These are phyloP conservation scores for Nannoperca australis DNA, from an alignment of 2,797 vertebrate genomes.

Conservation along the genomic window DNA sequence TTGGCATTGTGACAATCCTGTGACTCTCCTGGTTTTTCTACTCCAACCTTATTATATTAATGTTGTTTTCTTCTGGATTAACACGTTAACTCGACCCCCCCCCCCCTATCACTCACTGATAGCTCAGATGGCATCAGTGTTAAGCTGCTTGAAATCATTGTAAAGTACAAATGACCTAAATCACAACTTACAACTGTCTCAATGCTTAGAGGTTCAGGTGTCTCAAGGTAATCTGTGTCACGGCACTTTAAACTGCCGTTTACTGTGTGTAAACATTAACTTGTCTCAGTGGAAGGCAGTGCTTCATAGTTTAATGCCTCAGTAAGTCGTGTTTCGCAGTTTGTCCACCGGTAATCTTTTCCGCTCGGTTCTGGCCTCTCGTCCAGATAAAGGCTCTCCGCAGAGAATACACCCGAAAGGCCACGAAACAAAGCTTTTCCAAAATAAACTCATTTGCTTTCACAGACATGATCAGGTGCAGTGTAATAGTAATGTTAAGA, in stretches of 20 bases:
- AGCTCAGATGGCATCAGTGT: too few relatives aligned
- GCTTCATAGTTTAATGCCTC: conserved; percentile 32
- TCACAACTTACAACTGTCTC: background rate
- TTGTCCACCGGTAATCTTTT: background rate
- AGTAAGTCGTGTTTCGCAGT: conserved; percentile 2
- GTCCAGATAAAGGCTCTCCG: background rate
- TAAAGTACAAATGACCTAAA: background rate
- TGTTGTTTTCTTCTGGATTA: background rate
- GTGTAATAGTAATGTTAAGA: background rate
- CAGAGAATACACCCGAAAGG: background rate
- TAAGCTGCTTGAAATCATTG: background rate
- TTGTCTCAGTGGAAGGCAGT: conserved; percentile 52
- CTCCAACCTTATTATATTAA: background rate
- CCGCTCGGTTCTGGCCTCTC: background rate
- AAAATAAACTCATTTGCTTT: background rate
- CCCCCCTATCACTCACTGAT: background rate
- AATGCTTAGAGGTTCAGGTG: conserved; percentile 26
- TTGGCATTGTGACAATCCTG: background rate
- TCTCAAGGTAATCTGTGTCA: conserved; percentile 12
- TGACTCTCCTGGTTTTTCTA: background rate
- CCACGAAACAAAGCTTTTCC: background rate
- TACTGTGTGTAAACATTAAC: conserved; percentile 59
- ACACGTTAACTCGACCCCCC: background rate
- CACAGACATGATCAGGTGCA: background rate
- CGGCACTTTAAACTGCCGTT: conserved; percentile 8